Base-by-base conservation (phyloP, 2,888 invertebrate species). In the Salticus scenicus region DNA sequence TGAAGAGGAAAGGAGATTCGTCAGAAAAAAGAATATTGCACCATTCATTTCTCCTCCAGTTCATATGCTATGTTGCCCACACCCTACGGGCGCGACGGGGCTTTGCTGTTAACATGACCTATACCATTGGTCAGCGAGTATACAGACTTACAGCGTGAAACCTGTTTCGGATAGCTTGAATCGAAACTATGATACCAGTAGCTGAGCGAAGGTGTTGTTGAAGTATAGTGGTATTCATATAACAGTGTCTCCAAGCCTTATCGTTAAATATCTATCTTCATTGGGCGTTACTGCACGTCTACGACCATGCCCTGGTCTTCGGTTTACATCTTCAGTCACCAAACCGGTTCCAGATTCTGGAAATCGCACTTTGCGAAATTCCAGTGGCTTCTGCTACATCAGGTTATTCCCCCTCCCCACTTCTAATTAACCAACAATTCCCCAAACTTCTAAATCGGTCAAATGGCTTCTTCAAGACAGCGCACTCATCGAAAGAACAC, bases 111-210 rank as follows among this genome's bases (percentile, higher is more conserved):
- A 24, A 42, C 1, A 4, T 31, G 4, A 70, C 70, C 20, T 47
- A 47, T 17, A 42, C 47, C 47, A 71, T 71, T 17, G 71, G 71
- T 71, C 42, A 12, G 24, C 30, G 42, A 47, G 71, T 28, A 71
- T 71, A 27, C 71, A 71, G 4, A 28, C 71, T 47, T 17, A 71
- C 27, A 47, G 0, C 17, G 10, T 71, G n/a, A n/a, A 71, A 47
- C 4, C n/a, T 14, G 20, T 71, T 71, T 71, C 71, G 42, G 30
- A 71, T 47, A 71, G 71, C 27, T 42, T 42, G 42, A 41, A 47
- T 71, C 10, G 42, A 67, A 67, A 67, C 20, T 8, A 5, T 20
- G 37, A 33, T 33, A 33, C 14, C 33, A 67, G 33, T 67, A 33
- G 67, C 67, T 20, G 0, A n/a, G 27, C 67, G 37, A 67, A 31